Conservation (phyloP, 1,140 invertebrate species). For the Vollenhovia emeryi region DNA sequence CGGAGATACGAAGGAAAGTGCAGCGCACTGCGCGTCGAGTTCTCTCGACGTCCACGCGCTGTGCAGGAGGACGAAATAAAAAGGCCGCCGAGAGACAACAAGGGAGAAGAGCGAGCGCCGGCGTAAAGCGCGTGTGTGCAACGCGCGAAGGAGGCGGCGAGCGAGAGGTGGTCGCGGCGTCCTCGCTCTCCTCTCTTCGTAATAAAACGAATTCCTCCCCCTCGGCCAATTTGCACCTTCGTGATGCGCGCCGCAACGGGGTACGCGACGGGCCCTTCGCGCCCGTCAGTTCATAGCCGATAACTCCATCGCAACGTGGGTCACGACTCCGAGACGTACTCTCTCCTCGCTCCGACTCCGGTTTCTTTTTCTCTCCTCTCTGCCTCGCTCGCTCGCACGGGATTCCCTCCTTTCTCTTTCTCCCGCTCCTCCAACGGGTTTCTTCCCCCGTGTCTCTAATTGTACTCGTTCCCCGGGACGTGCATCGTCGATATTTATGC, state of each 20-base stretch:
- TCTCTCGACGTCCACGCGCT: conserved; percentile 63
- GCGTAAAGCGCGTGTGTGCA: conserved; percentile 10
- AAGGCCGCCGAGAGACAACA: conserved; percentile 5
- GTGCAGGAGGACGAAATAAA: conserved; percentile 58
- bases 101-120: not conserved
- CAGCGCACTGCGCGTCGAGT: conserved; percentile 57
- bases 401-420: not conserved
- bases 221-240: conserved; percentile 76
- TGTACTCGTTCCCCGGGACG: conserved; percentile 55
- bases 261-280: conserved; percentile 59
- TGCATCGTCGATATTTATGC: conserved; percentile 65
- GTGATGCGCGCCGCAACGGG: conserved; percentile 66
- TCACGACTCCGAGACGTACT: conserved; percentile 67
- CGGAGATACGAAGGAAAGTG: conserved; percentile 55
- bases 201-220: conserved; percentile 75
- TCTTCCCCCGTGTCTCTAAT: conserved; percentile 62
- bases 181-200: conserved; percentile 32
- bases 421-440: not conserved
- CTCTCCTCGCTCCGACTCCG: conserved; percentile 48
- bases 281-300: conserved; percentile 70
- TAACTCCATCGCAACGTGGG: conserved; percentile 75
- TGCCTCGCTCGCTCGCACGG: not conserved
- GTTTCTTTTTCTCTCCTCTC: not conserved
- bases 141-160: conserved; percentile 27
- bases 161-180: not conserved